A percentile compares a stretch with the other conserved stretches of the same genome.
Evolutionary conservation across 2,797 vertebrate species (phyloP).

Genomic region (Nothura maculosa): DNA sequence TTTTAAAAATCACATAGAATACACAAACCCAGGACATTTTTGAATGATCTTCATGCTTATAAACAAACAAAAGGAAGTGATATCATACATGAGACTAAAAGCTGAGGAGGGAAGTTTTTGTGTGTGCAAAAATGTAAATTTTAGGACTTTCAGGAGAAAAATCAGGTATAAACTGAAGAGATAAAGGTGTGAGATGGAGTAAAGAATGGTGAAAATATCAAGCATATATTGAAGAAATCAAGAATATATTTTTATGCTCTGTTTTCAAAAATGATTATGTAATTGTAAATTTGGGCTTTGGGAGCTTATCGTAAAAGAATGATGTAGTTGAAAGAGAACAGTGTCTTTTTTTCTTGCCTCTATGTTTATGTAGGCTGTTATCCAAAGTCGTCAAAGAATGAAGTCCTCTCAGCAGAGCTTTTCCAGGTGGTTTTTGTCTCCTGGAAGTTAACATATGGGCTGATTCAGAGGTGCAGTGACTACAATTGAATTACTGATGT

Average conservation of each 20-base stretch:
- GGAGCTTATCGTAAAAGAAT: not conserved
- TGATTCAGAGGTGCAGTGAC: conserved; percentile 32
- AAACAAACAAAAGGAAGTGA: conserved; percentile 73
- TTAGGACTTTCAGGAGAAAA: conserved; percentile 19
- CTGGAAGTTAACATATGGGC: conserved; percentile 4
- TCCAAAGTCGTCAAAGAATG: conserved; percentile 68
- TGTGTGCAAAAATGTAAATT: not conserved
- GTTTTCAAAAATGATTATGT: conserved; percentile 1
- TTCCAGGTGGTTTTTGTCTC: conserved; percentile 63
- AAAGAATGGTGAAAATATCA: conserved; percentile 36
- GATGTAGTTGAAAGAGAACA: conserved; percentile 43
- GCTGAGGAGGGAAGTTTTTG: conserved; percentile 13
- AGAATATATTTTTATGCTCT: not conserved
- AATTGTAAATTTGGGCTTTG: conserved; percentile 43
- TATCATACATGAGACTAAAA: conserved; percentile 47
- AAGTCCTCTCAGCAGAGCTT: conserved; percentile 27
- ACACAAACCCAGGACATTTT: conserved; percentile 14
- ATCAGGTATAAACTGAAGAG: not conserved
- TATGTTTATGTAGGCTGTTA: conserved; percentile 51
- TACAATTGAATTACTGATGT: conserved; percentile 8
- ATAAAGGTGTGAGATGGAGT: not conserved
- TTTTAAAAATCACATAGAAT: not conserved
- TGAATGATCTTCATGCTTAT: conserved; percentile 52
- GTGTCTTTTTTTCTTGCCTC: conserved; percentile 44
- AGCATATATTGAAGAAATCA: not conserved